These are phyloP conservation scores for Exephanes ischioxanthus DNA, from an alignment of 2,888 invertebrate species.

Conservation along the genomic window DNA sequence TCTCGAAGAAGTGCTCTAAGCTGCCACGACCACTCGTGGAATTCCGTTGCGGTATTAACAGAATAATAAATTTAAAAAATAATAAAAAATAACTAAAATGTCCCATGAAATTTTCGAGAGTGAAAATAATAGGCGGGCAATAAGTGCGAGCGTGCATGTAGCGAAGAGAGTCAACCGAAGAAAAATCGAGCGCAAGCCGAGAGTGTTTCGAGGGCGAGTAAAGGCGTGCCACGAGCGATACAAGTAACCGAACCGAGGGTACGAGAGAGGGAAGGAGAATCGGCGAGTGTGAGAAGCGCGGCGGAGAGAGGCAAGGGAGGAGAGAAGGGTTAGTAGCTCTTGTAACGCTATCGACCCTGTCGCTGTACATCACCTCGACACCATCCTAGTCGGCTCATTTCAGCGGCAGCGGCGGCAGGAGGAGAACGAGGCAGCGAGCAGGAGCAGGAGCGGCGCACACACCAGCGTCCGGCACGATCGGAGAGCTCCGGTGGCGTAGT, in stretches of 20 bases:
- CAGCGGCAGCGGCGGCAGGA: slow-evolving; percentile 70
- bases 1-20: no score
- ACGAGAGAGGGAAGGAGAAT: slow-evolving; percentile 43
- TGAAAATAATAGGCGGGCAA: neutral
- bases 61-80: no score
- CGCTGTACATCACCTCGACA: slow-evolving; percentile 85
- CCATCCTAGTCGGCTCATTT: slow-evolving; percentile 83
- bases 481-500: slow-evolving; percentile 70
- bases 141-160: neutral
- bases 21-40: no score
- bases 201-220: slow-evolving; percentile 30
- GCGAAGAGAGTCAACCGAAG: slow-evolving; percentile 4
- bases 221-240: slow-evolving; percentile 22
- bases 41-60: no score
- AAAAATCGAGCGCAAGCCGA: slow-evolving; percentile 44
- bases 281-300: slow-evolving; percentile 35
- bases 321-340: slow-evolving; percentile 83
- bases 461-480: slow-evolving; percentile 18
- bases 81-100: neutral
- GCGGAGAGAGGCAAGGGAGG: slow-evolving; percentile 63
- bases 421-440: slow-evolving; percentile 48
- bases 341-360: slow-evolving; percentile 85
- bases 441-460: slow-evolving; percentile 44
- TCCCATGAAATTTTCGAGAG: neutral
- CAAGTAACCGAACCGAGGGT: slow-evolving; percentile 20